These are phyloP conservation scores for Drosophila eohydei DNA, from an alignment of 2,888 invertebrate species.

Conservation along the genomic window DNA sequence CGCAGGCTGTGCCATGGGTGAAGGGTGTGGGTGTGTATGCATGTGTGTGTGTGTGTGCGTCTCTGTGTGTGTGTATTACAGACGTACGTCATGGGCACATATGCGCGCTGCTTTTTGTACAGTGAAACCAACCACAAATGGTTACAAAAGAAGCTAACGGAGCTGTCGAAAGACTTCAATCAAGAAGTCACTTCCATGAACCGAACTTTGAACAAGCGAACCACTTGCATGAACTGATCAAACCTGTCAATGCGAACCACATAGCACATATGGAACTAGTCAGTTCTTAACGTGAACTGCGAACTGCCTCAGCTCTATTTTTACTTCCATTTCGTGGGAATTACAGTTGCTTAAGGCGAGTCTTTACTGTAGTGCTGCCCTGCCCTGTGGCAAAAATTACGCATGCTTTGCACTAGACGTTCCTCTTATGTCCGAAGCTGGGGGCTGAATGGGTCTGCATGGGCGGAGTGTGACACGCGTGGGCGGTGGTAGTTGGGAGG, in stretches of 20 bases:
- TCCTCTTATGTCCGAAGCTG: constrained; percentile 49
- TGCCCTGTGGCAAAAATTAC: constrained; percentile 46
- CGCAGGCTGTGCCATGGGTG: constrained; percentile 29
- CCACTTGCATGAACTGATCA: not conserved
- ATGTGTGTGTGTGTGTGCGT: not conserved
- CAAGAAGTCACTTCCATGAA: not conserved
- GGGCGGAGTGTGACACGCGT: not conserved
- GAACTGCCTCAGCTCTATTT: not conserved
- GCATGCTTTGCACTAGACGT: constrained; percentile 65
- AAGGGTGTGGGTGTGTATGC: not conserved
- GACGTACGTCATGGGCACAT: constrained; percentile 57
- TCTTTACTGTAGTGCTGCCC: not conserved
- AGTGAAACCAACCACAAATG: constrained; percentile 8
- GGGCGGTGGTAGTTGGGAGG: constrained; percentile 1
- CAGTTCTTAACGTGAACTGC: not conserved
- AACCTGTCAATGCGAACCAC: no score
- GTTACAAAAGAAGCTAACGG: not conserved
- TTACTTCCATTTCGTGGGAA: not conserved
- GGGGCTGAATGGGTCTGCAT: constrained; percentile 16
- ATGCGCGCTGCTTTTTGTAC: constrained; percentile 40
- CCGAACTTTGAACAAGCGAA: not conserved
- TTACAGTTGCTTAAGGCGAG: not conserved
- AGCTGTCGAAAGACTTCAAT: not conserved
- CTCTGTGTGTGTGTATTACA: not conserved
- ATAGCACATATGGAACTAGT: no score